These are phyloP conservation scores for Dasysyrphus albostriatus DNA, from an alignment of 2,888 invertebrate species.

Conservation along the genomic window DNA sequence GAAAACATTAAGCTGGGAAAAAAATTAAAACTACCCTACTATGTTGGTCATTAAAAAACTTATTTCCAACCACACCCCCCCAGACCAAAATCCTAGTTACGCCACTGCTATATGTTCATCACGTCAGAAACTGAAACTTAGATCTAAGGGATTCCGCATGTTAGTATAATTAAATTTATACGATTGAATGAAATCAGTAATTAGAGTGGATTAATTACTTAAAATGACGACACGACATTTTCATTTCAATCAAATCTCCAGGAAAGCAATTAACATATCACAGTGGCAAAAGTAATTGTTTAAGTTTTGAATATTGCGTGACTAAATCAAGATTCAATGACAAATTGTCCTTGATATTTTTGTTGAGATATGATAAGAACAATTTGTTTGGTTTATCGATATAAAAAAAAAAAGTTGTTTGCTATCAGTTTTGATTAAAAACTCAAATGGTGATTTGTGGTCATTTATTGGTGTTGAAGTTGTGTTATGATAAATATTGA, in stretches of 20 bases:
- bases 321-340: slow-evolving; percentile 8
- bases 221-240: slow-evolving; percentile 31
- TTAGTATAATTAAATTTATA: slow-evolving; percentile 42
- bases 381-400: slow-evolving; percentile 9
- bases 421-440: slow-evolving; percentile 16
- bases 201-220: slow-evolving; percentile 34
- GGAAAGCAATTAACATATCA: slow-evolving; percentile 9
- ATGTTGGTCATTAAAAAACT: too few relatives aligned
- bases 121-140: not conserved
- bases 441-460: not conserved
- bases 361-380: not conserved
- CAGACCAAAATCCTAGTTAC: too few relatives aligned
- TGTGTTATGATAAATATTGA: not conserved
- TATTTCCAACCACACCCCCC: too few relatives aligned
- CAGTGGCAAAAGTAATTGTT: slow-evolving; percentile 12
- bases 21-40: too few relatives aligned
- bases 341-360: slow-evolving; percentile 2
- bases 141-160: slow-evolving; percentile 26
- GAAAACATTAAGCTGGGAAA: too few relatives aligned
- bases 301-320: slow-evolving; percentile 27
- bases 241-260: slow-evolving; percentile 38
- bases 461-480: not conserved
- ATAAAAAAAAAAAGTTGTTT: not conserved
- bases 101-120: too few relatives aligned
- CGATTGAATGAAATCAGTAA: slow-evolving; percentile 10